phyloP scores from a whole-genome alignment of 2,113 vertebrate species.

The Dipodomys spectabilis region DNA sequence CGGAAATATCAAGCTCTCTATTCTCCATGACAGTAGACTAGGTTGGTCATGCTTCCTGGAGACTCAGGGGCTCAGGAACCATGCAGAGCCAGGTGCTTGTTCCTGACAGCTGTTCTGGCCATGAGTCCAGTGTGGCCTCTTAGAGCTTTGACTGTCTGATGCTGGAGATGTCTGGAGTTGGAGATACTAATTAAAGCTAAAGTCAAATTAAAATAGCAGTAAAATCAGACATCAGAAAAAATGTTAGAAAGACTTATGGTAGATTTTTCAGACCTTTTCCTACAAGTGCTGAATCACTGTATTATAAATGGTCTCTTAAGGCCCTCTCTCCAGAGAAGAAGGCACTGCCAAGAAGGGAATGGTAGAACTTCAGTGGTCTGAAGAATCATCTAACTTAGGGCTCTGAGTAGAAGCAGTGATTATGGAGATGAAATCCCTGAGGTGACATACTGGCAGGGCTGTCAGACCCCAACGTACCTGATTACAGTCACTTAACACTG shows the following conservation, averaged over 20 bases:
- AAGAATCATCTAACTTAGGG: not conserved
- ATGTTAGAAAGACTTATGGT: not conserved
- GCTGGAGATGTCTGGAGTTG: not conserved
- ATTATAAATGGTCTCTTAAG: not conserved
- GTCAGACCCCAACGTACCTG: not conserved
- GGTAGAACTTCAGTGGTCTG: not conserved
- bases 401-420: not conserved
- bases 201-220: slow-evolving; percentile 2
- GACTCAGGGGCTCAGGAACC: not conserved
- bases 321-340: not conserved
- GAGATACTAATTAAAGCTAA: slow-evolving; percentile 35
- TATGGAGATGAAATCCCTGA: not conserved
- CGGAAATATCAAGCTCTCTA: not conserved
- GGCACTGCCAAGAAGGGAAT: not conserved
- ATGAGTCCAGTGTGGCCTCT: not conserved
- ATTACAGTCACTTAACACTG: too few relatives aligned
- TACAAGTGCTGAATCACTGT: not conserved
- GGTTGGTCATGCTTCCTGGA: not conserved
- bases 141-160: not conserved
- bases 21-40: not conserved
- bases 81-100: rapidly evolving
- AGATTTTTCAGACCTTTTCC: not conserved
- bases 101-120: too few relatives aligned
- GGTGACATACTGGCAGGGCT: rapidly evolving
- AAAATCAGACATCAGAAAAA: slow-evolving; percentile 27